These are phyloP conservation scores for Apocrypta bakeri DNA, from an alignment of 1,140 invertebrate species.

Conservation along the genomic window DNA sequence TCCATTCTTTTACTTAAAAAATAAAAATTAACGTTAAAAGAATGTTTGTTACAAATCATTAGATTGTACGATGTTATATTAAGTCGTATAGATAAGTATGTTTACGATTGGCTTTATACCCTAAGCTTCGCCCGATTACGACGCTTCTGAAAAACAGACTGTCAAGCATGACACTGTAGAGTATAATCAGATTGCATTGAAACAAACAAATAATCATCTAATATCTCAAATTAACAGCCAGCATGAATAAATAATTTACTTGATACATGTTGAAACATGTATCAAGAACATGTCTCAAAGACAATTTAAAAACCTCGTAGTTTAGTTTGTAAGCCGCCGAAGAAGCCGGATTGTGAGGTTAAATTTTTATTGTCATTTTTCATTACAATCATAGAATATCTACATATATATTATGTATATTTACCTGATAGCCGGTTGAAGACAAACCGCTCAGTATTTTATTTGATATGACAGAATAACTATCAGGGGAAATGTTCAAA, in stretches of 20 bases:
- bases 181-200: no score
- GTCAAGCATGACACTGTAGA: no score
- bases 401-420: not conserved
- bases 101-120: not conserved
- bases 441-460: not conserved
- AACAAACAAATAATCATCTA: not conserved
- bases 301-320: no score
- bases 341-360: constrained; percentile 40
- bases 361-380: not conserved
- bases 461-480: not conserved
- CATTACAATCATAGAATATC: no score
- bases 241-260: not conserved
- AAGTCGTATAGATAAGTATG: not conserved
- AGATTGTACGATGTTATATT: no score
- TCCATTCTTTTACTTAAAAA: constrained; percentile 32
- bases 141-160: not conserved
- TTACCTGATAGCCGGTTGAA: constrained; percentile 15
- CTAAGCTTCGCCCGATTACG: not conserved
- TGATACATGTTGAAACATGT: no score
- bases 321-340: not conserved
- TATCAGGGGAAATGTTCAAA: constrained; percentile 12
- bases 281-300: no score
- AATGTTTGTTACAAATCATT: no score
- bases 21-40: not conserved
- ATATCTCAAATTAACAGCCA: not conserved